Conservation (phyloP, 1,140 invertebrate genomes). For the Diachasmimorpha longicaudata region DNA sequence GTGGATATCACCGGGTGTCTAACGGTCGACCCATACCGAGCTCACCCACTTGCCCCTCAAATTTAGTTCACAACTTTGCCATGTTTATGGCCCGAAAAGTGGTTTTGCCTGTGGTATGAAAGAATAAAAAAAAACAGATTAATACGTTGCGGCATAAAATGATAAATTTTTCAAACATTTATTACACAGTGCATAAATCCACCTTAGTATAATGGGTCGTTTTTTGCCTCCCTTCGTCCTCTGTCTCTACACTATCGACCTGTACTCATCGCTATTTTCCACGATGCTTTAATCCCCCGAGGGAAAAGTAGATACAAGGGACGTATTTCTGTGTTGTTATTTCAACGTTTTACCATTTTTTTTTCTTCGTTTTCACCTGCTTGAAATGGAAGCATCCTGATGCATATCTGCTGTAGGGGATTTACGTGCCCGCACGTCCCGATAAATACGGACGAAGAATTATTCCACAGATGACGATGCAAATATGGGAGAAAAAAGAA, state of each 20-base stretch:
- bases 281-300: constrained; percentile 24
- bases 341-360: constrained; percentile 1
- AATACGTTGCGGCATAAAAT: not conserved
- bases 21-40: too few relatives aligned
- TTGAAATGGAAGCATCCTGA: constrained; percentile 20
- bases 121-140: too few relatives aligned
- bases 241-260: constrained; percentile 18
- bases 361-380: constrained; percentile 17
- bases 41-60: too few relatives aligned
- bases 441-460: constrained; percentile 19
- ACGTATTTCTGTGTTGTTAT: not conserved
- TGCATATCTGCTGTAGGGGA: not conserved
- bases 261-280: constrained; percentile 5
- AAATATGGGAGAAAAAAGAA: not conserved
- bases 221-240: constrained; percentile 6
- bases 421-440: constrained; percentile 2
- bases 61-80: too few relatives aligned
- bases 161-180: constrained; percentile 1
- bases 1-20: too few relatives aligned
- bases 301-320: constrained; percentile 9
- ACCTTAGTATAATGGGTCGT: not conserved
- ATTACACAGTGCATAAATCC: not conserved
- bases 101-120: too few relatives aligned
- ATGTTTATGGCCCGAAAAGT: too few relatives aligned
- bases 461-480: not conserved